Base-by-base conservation (phyloP, 2,113 vertebrate genomes). In the Oreamnos americanus region DNA sequence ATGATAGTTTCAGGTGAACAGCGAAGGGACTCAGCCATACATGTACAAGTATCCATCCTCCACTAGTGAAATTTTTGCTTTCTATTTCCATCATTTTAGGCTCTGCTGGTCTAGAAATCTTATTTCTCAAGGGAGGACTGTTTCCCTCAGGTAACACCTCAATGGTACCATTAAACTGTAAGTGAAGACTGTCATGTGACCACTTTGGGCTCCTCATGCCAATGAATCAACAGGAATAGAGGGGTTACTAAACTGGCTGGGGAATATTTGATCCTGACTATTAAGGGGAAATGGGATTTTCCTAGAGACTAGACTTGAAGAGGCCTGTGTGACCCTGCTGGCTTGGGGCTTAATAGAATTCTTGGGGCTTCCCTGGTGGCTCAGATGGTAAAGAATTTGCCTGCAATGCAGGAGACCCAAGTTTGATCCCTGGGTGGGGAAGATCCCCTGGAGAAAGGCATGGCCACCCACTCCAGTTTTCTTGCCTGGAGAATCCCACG, bases 21-120 rank as follows among this genome's bases (percentile, higher is more conserved):
- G 39, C 0, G 23, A 76, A 76, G 36, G 67, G 36, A 39, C 67
- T 74, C 36, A 74, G n/a, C 67, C 67, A 6, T 74, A 25, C 5
- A 39, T 74, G 25, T 39, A 39, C 36, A 74, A 39, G 11, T 74
- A 74, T 39, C 36, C 36, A 74, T 74, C 67, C 21, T 57, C 36
- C 6, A 45, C 51, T 91, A 51, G 26, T 30, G 49, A 47, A 21
- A 30, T 55, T 76, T 86, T 83, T 45, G 39, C 60, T 87, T 67
- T 33, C 26, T 62, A 33, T 88, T 49, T 62, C 30, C 23, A 71
- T 33, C 12, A n/a, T n/a, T 95, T 60, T 88, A 79, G 57, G 49
- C n/a, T 91, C 36, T 90, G 62, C 19, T 96, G 25, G 30, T 95
- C 79, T 96, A 53, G 25, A 87, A 81, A 43, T 93, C 53, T 96